Base-by-base conservation (phyloP, 92 coral and sea anemone species). In the Phymanthus crucifer region DNA sequence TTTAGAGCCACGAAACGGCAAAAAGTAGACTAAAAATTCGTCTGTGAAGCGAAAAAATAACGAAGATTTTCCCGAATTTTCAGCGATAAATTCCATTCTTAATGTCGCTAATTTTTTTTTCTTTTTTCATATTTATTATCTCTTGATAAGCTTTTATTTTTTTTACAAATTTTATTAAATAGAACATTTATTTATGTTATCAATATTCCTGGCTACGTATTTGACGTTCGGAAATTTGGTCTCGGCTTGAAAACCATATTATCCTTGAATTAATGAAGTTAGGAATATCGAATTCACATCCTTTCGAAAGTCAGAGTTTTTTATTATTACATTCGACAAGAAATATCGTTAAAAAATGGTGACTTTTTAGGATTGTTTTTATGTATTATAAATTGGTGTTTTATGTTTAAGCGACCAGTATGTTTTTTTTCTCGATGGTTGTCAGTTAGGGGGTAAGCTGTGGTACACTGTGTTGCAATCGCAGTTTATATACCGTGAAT, bases 391-490 rank as follows among this genome's bases (percentile, higher is more conserved):
- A 61, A 61, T 61, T 19, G 4, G 10, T 54, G 21, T 27, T 61
- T 58, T 58, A 11, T 38, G 10, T 43, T 43, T 43, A 17, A 43
- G 10, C 26, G 29, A 61, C 34, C 23, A 16, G 12, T 26, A 8
- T 61, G 27, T 23, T 9, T 26, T 1, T 61, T 7, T 61, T 61
- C 26, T 61, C 10, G 68, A 24, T 27, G 4, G 17, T 11, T 12
- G 29, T 26, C 32, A 13, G 32, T 29, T 61, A 13, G 29, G 34
- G 36, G 64, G 64, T n/a, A n/a, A n/a, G n/a, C n/a, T n/a, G n/a
- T n/a, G n/a, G n/a, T n/a, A n/a, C n/a, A n/a, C 68, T 61, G 6
- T 29, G 68, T 61, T 61, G 68, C 68, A 26, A 54, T 54, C 64
- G 29, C n/a, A 24, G 4, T 54, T 54, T 26, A 54, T 26, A 54